Evolutionary conservation across 2,888 invertebrate genomes (phyloP), one percentile per base, ranked within the genome.

Genomic region (Spatulosminthurus flaviceps): DNA sequence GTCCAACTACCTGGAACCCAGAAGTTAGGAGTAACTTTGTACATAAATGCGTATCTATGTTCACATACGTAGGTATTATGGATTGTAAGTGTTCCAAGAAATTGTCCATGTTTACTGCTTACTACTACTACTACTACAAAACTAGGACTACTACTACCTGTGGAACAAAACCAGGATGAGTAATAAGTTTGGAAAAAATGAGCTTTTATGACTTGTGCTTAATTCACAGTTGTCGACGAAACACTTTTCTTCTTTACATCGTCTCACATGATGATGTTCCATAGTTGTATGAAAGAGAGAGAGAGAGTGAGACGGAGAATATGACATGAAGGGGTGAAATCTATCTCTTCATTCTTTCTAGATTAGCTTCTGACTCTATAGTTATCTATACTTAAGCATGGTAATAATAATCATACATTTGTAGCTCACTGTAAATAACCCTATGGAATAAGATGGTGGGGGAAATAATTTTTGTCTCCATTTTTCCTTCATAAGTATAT

Each of bases 161-260:
- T n/a, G n/a, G 5, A 34, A 34, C 34, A 34, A 51, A 51, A 51
- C 19, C 51, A 51, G 61, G 69, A 64, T 72, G 29, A 69, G 60
- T 34, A 75, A 51, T 51, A 51, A 51, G n/a, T 51, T 51, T 51
- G 51, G n/a, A 51, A 77, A 67, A 64, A 76, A 66, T 43, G 72
- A 51, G 72, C 22, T 64, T 80, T 80, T 77, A 77, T 34, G 79
- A 80, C 79, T 74, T 79, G n/a, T 74, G 28, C 75, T 70, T 79
- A 79, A 79, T 79, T 79, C 79, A 79, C 79, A 79, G 75, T 75
- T 79, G 74, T 79, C 75, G 69, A 74, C 74, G 29, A 79, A 60
- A 72, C 60, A n/a, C 43, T 51, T 51, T 51, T 51, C 51, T 51
- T 51, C 51, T 51, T 4, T 34, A 9, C 4, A 34, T 34, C 34